A percentile compares a stretch with the other conserved stretches of the same genome.
These are phyloP conservation scores for Crocallis elinguaria DNA, from an alignment of 2,888 invertebrate genomes.

Conservation along the genomic window DNA sequence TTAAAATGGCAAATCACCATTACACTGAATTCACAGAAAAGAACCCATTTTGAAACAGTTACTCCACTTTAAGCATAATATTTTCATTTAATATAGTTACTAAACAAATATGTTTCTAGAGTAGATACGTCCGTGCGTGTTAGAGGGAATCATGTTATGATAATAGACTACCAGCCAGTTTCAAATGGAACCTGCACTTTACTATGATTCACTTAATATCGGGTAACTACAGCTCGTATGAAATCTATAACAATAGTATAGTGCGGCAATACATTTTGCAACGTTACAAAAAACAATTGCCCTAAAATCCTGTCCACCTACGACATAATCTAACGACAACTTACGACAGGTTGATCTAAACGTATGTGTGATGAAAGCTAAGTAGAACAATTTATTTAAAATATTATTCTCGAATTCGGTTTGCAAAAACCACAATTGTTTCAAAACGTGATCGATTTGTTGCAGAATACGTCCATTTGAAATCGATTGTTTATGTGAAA, in stretches of 20 bases:
- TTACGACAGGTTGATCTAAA: constrained; percentile 20
- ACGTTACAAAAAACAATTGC: background rate
- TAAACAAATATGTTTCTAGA: background rate
- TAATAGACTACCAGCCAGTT: constrained; percentile 6
- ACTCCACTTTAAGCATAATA: no score
- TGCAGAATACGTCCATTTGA: constrained; percentile 41
- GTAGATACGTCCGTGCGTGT: constrained; percentile 16
- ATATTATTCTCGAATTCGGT: constrained; percentile 40
- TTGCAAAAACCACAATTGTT: constrained; percentile 48
- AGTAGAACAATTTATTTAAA: constrained; percentile 20
- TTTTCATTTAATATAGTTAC: background rate
- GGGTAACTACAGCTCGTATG: background rate
- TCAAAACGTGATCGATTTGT: constrained; percentile 46
- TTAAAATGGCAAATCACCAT: no score
- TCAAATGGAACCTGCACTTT: background rate
- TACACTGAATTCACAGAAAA: no score
- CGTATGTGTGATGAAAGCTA: constrained; percentile 31
- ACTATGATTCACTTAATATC: background rate
- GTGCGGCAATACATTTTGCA: background rate
- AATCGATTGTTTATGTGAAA: constrained; percentile 30
- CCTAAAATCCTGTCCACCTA: constrained; percentile 6
- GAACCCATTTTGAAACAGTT: no score
- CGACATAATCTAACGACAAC: background rate
- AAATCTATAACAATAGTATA: background rate
- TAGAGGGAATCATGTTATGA: constrained; percentile 14